phyloP scores from a whole-genome alignment of 2,113 vertebrate genomes.

The Myrmophylax atrothorax region DNA sequence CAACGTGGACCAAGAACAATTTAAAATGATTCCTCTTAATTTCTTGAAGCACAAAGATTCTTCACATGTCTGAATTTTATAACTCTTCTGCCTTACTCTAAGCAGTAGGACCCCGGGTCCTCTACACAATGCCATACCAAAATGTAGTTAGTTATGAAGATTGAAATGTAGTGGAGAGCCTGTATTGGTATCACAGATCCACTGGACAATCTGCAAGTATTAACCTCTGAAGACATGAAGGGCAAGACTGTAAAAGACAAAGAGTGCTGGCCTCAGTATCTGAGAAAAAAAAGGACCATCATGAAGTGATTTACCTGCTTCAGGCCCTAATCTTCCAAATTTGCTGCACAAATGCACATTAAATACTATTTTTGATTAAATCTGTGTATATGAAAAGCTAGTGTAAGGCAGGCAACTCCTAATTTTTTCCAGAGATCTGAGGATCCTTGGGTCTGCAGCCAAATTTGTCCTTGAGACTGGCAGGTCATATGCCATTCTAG shows the following conservation, averaged over 20 bases:
- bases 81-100: neutral
- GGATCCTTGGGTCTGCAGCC: neutral
- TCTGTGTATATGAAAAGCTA: neutral
- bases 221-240: neutral
- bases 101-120: neutral
- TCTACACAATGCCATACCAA: neutral
- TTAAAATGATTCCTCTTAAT: neutral
- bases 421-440: neutral
- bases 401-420: neutral
- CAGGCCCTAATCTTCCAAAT: neutral
- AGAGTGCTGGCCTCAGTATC: neutral
- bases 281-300: neutral
- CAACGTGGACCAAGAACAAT: neutral
- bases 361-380: neutral
- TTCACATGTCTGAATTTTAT: neutral
- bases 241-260: neutral
- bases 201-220: neutral
- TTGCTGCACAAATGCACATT: neutral
- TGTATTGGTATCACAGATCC: neutral
- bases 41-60: neutral
- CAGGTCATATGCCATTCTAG: neutral
- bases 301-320: neutral
- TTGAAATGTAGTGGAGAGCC: rapidly evolving
- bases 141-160: neutral
- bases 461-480: neutral